These are phyloP conservation scores for Gandaritis pyraliata DNA, from an alignment of 2,888 invertebrate genomes.

Conservation along the genomic window DNA sequence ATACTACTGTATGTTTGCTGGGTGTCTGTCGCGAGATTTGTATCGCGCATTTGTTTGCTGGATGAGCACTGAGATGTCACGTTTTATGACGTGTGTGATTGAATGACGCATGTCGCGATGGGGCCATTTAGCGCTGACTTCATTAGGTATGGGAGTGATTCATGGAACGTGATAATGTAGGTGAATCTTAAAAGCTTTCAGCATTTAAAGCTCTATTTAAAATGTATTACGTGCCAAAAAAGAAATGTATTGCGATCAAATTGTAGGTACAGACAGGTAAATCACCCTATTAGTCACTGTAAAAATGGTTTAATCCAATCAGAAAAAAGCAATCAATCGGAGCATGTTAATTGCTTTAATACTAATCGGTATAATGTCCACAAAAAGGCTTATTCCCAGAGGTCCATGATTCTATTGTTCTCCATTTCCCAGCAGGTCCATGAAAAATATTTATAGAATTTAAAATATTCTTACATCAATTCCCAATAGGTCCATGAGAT, in stretches of 20 bases:
- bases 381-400: no score
- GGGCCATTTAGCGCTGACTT: constrained; percentile 40
- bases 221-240: not conserved
- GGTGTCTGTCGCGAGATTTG: constrained; percentile 70
- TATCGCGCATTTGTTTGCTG: constrained; percentile 65
- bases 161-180: constrained; percentile 2
- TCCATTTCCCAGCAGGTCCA: no score
- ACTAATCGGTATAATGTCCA: constrained; percentile 15
- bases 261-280: no score
- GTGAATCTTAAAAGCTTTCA: constrained; percentile 5
- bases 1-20: constrained; percentile 65
- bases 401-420: no score
- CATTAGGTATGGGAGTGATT: constrained; percentile 41
- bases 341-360: constrained; percentile 17
- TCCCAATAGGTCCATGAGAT: no score
- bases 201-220: not conserved
- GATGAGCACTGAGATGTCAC: constrained; percentile 61
- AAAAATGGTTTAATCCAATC: not conserved
- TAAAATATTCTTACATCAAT: no score
- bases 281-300: no score
- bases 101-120: constrained; percentile 51
- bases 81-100: constrained; percentile 59
- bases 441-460: no score
- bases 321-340: not conserved
- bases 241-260: no score